Conservation (phyloP, 2,888 invertebrate genomes). For the Ommatoiulus sabulosus region DNA sequence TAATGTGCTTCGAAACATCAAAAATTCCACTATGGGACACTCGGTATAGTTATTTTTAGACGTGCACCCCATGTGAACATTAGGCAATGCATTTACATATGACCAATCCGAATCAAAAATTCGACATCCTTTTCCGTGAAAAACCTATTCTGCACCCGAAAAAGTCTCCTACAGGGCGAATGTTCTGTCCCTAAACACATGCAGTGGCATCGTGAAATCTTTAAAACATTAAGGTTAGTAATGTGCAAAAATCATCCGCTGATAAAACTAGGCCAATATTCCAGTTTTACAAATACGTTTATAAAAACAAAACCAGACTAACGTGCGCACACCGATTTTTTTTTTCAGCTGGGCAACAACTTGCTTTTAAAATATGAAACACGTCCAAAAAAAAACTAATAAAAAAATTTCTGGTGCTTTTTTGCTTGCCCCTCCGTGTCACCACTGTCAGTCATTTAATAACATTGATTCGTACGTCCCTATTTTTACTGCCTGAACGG, state of each 20-base stretch:
- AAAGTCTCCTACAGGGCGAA: neutral
- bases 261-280: neutral
- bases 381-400: neutral
- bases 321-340: neutral
- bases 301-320: neutral
- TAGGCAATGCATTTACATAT: neutral
- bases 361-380: slow-evolving; percentile 5
- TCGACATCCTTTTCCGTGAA: neutral
- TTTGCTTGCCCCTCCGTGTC: slow-evolving; percentile 17
- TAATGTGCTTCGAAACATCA: neutral
- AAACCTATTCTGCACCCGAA: neutral
- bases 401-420: neutral
- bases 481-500: neutral
- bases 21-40: neutral
- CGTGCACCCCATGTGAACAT: neutral
- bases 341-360: neutral
- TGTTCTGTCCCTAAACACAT: neutral
- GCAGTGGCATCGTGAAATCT: neutral
- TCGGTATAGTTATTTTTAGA: neutral
- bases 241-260: neutral
- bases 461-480: slow-evolving; percentile 9
- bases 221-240: slow-evolving; percentile 1
- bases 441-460: slow-evolving; percentile 3
- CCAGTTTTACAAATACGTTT: neutral
- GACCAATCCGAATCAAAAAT: neutral